Conservation (phyloP, 2,888 invertebrate species). For the Drepanosiphum platanoidis region DNA sequence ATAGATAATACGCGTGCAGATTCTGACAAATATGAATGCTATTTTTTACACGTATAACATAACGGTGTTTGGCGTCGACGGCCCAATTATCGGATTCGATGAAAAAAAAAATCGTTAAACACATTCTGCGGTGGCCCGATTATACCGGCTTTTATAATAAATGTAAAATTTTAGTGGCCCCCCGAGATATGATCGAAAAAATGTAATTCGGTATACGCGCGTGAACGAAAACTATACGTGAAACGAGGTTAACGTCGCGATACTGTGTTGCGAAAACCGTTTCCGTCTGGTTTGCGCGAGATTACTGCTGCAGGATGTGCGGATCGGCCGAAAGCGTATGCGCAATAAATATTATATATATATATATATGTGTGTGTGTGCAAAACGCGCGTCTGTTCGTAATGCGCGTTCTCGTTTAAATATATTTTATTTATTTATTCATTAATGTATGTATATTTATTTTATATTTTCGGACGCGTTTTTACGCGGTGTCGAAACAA, state of each 20-base stretch:
- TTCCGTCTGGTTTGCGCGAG: not conserved
- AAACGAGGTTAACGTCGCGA: not conserved
- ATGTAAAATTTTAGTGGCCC: no score
- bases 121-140: no score
- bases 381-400: not conserved
- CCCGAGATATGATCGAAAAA: not conserved
- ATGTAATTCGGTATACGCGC: not conserved
- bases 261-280: not conserved
- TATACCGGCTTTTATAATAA: no score
- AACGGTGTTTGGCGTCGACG: no score
- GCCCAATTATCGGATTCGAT: no score
- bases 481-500: not conserved
- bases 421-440: no score
- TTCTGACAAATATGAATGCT: no score
- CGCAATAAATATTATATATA: no score
- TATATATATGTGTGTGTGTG: not conserved
- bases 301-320: not conserved
- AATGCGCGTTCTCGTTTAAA: not conserved
- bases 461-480: not conserved
- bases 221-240: no score
- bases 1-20: no score
- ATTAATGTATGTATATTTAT: not conserved
- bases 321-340: not conserved
- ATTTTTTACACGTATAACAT: no score
- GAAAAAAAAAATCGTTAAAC: no score